Evolutionary conservation across 2,797 vertebrate genomes (phyloP), one percentile per base, ranked within the genome.

Genomic region (Arctocebus calabarensis): DNA sequence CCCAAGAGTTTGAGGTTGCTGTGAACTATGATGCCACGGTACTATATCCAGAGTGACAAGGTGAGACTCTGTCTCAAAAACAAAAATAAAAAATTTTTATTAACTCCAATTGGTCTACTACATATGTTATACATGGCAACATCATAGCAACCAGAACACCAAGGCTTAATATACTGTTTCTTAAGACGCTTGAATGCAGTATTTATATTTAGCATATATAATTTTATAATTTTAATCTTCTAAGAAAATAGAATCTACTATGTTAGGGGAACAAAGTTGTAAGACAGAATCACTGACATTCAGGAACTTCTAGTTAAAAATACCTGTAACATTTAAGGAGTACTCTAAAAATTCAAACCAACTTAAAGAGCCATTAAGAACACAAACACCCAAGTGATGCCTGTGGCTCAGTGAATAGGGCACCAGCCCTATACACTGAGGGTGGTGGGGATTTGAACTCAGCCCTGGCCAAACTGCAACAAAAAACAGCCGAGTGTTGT

Each of bases 51-150:
- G 48, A 14, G 48, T 52, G 14, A 52, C 14, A 52, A 16, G 14
- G 14, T 52, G 48, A 16, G 48, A 16, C 48, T 48, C 45, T 52
- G 48, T 52, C 14, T 17, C 14, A 52, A 52, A 52, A 52, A 45
- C 78, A 55, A 55, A 96, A 88, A 92, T 27, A 95, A 94, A 88
- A 12, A 87, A 85, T 84, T 94, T 93, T 77, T 82, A 93, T 83
- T 94, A 96, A 90, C 4, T 88, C 25, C 25, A 64, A 79, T 2
- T 92, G 37, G 48, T 95, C 90, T 92, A 92, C 62, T 84, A 61
- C 40, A 1, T 70, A 32, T 70, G 16, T 13, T 52, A 48, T 32
- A 84, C 9, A 85, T 1, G 27, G 43, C 62, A 77, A 77, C n/a
- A 88, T 97, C 66, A 86, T 9, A 79, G 85, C 40, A 74, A 82